Base-by-base conservation (phyloP, 2,113 vertebrate species). In the Dendropsophus ebraccatus region DNA sequence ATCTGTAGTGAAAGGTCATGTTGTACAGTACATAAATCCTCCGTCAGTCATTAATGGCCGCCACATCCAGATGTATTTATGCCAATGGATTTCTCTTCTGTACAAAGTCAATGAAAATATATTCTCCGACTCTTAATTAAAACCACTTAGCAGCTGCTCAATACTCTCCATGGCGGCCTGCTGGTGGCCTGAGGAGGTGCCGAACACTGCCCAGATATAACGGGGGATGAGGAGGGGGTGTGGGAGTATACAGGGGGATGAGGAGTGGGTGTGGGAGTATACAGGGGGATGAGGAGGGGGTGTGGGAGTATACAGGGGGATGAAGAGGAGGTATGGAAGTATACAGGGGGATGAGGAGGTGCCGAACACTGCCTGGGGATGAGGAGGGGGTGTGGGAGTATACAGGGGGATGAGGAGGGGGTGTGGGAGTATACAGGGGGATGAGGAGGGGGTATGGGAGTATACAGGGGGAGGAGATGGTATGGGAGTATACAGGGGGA, bases 71-170 rank as follows among this genome's bases (percentile, higher is more conserved):
- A 41, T 50, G n/a, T n/a, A 54, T 83, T 72, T 52, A 73, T 82
- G 72, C 35, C 54, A 10, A 23, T 56, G 25, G 17, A 49, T 84
- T 62, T 76, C 14, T 21, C 56, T 62, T n/a, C 54, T 58, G 52
- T 23, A 62, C 7, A 32, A 75, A 83, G 81, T 83, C 81, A 56
- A 83, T 73, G 49, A 73, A 58, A 83, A 83, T 58, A 83, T 73
- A 56, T 83, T 73, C 30, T 83, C 81, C 41, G 5, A 23, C 21
- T 83, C 72, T 76, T 84, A 75, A 84, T 84, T 84, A 84, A 76
- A 75, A 25, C 13, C 54, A 75, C 54, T 84, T 62, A 75, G 35
- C 82, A 75, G 35, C 54, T 62, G 82, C 28, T 84, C 82, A 16
- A 76, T 76, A 62, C 25, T 49, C 16, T 60, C 37, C n/a, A 50